Evolutionary conservation across 2,888 invertebrate genomes (phyloP), one percentile per base, ranked within the genome.

Genomic region (Cistogaster globosa): DNA sequence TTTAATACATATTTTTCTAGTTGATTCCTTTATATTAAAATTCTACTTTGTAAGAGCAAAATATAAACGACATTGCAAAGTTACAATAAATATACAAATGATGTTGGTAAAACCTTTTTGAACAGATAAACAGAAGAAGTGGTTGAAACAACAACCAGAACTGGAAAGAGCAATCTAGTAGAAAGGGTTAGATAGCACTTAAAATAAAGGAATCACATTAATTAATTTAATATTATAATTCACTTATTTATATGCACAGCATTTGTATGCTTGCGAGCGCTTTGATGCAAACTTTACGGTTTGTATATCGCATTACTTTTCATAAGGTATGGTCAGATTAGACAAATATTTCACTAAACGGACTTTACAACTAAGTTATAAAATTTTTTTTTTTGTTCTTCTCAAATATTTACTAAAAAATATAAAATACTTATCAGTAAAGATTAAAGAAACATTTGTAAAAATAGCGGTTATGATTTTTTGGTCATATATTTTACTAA

Each of bases 31-130:
- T 67, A 60, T 67, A 67, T 48, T 18, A 32, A 38, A 20, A 32
- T 14, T 22, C 53, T 58, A 72, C 69, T 55, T 18, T 62, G 72
- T 53, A 72, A 80, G 57, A 65, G 72, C 9, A 62, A 55, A 79
- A 74, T 60, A 58, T 62, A 80, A 76, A 80, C 53, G 60, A 77
- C 76, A 80, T 77, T 80, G 18, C 16, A 62, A 72, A 72, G 76
- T 48, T 76, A 36, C 16, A 76, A 80, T 71, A 67, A 80, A 60
- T 67, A 65, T 42, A 62, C 65, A 80, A 76, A 71, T 63, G 51
- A 75, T 81, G 81, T 36, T 62, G 82, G 57, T 58, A 60, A 69
- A 69, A 48, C 20, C 60, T 53, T 62, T n/a, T 48, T 51, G 45
- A 55, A 57, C 14, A 45, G 36, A 1, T 26, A 26, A 60, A 48